A percentile compares a stretch with the other conserved stretches of the same genome.
These are phyloP conservation scores for Enteromius anoplus DNA, from an alignment of 2,797 vertebrate species.

Conservation along the genomic window DNA sequence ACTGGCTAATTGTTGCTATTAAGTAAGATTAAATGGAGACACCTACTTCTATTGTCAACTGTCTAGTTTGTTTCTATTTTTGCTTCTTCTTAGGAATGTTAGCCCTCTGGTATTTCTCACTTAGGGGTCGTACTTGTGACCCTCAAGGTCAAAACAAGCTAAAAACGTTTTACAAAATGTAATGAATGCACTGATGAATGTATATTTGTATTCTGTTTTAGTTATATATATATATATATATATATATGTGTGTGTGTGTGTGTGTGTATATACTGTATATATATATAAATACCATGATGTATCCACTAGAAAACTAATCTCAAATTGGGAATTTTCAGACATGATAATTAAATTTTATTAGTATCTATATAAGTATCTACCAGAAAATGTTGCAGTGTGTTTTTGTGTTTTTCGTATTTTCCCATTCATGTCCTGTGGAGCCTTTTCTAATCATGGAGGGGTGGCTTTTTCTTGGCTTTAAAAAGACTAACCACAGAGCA, in stretches of 20 bases:
- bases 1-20: background rate
- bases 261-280: no score
- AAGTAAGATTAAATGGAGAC: background rate
- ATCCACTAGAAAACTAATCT: background rate
- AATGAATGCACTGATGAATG: background rate
- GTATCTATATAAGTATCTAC: background rate
- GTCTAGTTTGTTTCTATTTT: conserved; percentile 1
- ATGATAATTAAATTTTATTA: background rate
- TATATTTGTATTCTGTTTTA: background rate
- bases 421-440: background rate
- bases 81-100: background rate
- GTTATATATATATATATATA: background rate
- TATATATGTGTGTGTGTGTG: no score
- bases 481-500: background rate
- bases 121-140: background rate
- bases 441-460: background rate
- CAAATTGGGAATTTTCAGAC: background rate
- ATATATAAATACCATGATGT: background rate
- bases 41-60: background rate
- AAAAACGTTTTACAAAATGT: background rate
- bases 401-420: background rate
- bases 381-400: background rate
- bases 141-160: background rate
- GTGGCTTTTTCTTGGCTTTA: background rate
- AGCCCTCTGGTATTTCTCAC: background rate